Conservation (phyloP, 1,140 invertebrate genomes). For the Spodoptera frugiperda region DNA sequence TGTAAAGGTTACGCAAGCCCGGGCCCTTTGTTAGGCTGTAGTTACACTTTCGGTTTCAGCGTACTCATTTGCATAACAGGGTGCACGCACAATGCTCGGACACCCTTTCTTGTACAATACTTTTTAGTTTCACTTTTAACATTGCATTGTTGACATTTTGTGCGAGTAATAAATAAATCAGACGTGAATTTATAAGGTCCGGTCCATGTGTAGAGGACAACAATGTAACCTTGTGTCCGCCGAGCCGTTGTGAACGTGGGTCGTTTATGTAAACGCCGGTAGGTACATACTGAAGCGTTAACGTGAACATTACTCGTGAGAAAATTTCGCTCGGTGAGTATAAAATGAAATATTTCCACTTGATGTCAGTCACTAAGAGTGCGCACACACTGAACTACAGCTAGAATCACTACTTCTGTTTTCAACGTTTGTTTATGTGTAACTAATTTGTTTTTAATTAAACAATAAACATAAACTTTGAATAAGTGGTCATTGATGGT, state of each 20-base stretch:
- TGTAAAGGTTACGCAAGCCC: conserved; percentile 77
- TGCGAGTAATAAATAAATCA: conserved; percentile 84
- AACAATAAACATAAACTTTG: conserved; percentile 78
- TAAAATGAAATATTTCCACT: neutral
- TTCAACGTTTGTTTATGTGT: conserved; percentile 53
- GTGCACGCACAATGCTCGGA: conserved; percentile 71
- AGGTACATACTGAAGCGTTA: conserved; percentile 26
- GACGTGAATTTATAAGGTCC: conserved; percentile 73
- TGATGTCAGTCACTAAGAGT: neutral
- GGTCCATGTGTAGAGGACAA: conserved; percentile 63
- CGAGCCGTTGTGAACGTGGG: conserved; percentile 54
- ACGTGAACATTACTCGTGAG: conserved; percentile 46
- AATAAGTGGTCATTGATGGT: conserved; percentile 78
- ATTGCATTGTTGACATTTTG: conserved; percentile 83
- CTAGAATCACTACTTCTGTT: conserved; percentile 28
- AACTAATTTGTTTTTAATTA: conserved; percentile 73
- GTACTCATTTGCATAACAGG: conserved; percentile 84
- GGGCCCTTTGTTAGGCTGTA: conserved; percentile 61
- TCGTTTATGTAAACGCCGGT: conserved; percentile 49
- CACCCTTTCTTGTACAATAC: conserved; percentile 77
- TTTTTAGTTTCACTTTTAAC: conserved; percentile 84
- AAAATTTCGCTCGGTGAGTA: conserved; percentile 37
- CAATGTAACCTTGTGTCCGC: conserved; percentile 61
- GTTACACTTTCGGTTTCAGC: conserved; percentile 83
- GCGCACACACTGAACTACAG: neutral